Percentiles rank a stretch among this genome's conserved stretches.
Conservation (phyloP, 2,888 invertebrate genomes). For the Zygogramma bicolorata region DNA sequence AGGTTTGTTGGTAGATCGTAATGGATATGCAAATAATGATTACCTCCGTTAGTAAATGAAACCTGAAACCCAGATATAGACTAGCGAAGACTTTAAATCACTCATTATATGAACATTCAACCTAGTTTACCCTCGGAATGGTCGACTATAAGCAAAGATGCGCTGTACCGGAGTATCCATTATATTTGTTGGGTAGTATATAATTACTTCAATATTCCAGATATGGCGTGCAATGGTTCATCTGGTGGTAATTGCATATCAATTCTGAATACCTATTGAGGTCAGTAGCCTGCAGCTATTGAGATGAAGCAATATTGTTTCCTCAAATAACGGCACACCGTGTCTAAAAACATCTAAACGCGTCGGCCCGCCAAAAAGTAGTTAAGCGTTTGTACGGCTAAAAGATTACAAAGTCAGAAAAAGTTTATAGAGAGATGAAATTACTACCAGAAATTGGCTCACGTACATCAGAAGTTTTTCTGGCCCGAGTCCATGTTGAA, state of each 20-base stretch:
- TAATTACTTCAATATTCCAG: slow-evolving; percentile 44
- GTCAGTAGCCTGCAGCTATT: slow-evolving; percentile 54
- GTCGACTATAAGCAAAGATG: background rate
- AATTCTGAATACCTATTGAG: slow-evolving; percentile 55
- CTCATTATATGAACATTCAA: background rate
- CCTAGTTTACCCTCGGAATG: background rate
- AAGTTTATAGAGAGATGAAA: slow-evolving; percentile 57
- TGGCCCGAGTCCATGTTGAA: slow-evolving; percentile 48
- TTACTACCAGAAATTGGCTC: slow-evolving; percentile 61
- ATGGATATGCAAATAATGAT: no score
- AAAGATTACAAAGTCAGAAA: slow-evolving; percentile 43
- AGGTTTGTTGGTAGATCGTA: no score
- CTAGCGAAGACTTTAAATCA: no score
- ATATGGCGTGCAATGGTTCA: slow-evolving; percentile 46
- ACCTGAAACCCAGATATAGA: no score
- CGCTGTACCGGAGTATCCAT: slow-evolving; percentile 27
- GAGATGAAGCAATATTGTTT: slow-evolving; percentile 60
- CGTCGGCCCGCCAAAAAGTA: slow-evolving; percentile 61
- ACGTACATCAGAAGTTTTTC: slow-evolving; percentile 58
- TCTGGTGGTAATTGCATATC: slow-evolving; percentile 55
- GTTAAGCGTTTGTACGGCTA: slow-evolving; percentile 54
- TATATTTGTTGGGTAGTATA: slow-evolving; percentile 37
- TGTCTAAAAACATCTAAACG: slow-evolving; percentile 53
- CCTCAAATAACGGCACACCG: slow-evolving; percentile 58
- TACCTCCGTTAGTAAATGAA: no score